Conservation (phyloP, 2,113 vertebrate genomes). For the Cnemophilus loriae region DNA sequence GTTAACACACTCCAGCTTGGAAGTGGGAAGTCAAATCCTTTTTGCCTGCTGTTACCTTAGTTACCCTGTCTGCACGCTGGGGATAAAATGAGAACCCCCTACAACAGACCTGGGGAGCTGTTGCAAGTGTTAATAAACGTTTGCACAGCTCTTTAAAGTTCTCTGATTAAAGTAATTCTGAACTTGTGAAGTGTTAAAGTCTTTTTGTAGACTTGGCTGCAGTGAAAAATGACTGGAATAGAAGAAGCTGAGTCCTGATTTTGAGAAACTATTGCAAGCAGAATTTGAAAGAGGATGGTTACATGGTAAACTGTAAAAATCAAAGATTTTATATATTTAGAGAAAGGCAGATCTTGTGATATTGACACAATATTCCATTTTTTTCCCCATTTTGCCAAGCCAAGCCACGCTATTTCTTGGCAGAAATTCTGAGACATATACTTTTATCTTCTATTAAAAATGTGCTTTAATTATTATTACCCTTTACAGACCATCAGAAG, state of each 20-base stretch:
- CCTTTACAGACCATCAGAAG: not conserved
- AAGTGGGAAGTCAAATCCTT: constrained; percentile 51
- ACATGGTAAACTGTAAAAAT: not conserved
- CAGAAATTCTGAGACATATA: not conserved
- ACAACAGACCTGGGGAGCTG: not conserved
- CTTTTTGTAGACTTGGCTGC: constrained; percentile 23
- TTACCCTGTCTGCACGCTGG: constrained; percentile 1
- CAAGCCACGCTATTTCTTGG: not conserved
- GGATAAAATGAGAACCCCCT: constrained; percentile 32
- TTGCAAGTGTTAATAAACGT: constrained; percentile 23
- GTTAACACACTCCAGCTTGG: constrained; percentile 40
- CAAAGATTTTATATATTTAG: not conserved
- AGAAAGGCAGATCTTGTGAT: not conserved
- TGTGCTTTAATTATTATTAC: not conserved
- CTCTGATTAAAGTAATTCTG: not conserved
- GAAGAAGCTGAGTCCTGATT: not conserved
- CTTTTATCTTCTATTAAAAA: not conserved
- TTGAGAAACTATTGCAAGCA: not conserved
- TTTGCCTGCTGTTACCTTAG: constrained; percentile 49
- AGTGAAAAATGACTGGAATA: constrained; percentile 5
- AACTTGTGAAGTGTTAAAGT: constrained; percentile 30
- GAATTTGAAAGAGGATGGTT: constrained; percentile 1
- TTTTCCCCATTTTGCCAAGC: not conserved
- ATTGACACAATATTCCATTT: not conserved
- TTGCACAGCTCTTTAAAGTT: constrained; percentile 22